Evolutionary conservation across 2,888 invertebrate genomes (phyloP).

Genomic region (Yponomeuta cagnagella): DNA sequence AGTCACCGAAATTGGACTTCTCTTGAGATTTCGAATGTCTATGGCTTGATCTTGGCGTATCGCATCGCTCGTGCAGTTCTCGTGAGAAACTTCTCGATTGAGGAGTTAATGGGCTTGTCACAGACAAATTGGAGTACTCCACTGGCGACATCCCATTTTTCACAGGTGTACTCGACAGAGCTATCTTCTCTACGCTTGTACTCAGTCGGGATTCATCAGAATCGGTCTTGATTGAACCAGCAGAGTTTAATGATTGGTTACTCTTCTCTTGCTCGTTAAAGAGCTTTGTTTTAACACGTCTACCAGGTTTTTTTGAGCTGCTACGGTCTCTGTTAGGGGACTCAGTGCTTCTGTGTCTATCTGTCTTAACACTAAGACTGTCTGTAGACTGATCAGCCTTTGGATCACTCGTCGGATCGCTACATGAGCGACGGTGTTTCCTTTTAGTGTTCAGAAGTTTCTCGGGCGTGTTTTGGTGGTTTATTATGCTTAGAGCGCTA

Average conservation of each 20-base stretch:
- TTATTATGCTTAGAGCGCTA: conserved; percentile 49
- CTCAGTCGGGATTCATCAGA: conserved; percentile 55
- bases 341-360: conserved; percentile 42
- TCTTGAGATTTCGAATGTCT: conserved; percentile 51
- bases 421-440: conserved; percentile 55
- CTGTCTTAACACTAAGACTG: conserved; percentile 40
- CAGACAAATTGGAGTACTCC: conserved; percentile 39
- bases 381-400: conserved; percentile 40
- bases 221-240: conserved; percentile 27
- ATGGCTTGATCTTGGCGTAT: conserved; percentile 51
- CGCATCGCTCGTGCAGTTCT: conserved; percentile 43
- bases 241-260: conserved; percentile 24
- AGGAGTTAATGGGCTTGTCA: conserved; percentile 53
- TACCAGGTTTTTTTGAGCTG: conserved; percentile 31
- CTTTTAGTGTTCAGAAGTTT: conserved; percentile 42
- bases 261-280: conserved; percentile 52
- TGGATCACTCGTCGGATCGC: conserved; percentile 56
- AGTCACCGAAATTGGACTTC: conserved; percentile 60
- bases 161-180: conserved; percentile 55
- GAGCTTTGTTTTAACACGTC: conserved; percentile 60
- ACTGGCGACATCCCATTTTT: conserved; percentile 46
- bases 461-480: conserved; percentile 56
- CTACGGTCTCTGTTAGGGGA: conserved; percentile 56
- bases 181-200: conserved; percentile 42
- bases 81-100: conserved; percentile 30